Evolutionary conservation across 2,888 invertebrate species (phyloP), one percentile per base, ranked within the genome.

Genomic region (Byasa hedistus): DNA sequence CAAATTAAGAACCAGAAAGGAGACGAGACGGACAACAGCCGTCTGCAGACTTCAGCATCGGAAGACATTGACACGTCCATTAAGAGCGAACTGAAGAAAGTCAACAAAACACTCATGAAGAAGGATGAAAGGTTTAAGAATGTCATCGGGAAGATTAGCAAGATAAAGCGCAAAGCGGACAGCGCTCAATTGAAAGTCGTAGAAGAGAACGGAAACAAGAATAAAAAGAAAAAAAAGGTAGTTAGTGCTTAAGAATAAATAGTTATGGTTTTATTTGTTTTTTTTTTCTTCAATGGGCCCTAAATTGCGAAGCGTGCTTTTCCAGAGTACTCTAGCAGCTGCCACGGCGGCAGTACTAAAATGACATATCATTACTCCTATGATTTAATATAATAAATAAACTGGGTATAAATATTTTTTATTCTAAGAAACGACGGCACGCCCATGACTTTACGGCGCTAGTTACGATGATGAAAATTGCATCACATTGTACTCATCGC

Each of bases 71-170:
- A 91, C 54, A 74, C 78, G 0, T 77, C 78, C 0, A 89, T 92
- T 60, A 91, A 87, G 70, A 77, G 82, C 0, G 77, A 80, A 1
- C 68, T 91, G 63, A 91, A 84, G 73, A 86, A 84, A 76, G 84
- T 91, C 0, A 92, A 91, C 63, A 92, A 83, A 67, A 81, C 73
- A 3, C 70, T 92, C 0, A 92, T 92, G 91, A 92, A 90, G 69
- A 90, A 85, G 72, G 92, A 92, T 55, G 85, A 86, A 1, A 76
- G 92, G 36, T 92, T 92, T 54, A 91, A 90, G 70, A 81, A 87
- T 69, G 87, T 92, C 3, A 91, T 92, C 0, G 91, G 89, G 2
- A 92, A 91, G 71, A 82, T 92, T 1, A 81, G 75, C 0, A 90
- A 86, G 66, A 92, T 92, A 21, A 91, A 89, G 71, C 73, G 87